Conservation (phyloP, 1,140 invertebrate genomes). For the Drepana arcuata region DNA sequence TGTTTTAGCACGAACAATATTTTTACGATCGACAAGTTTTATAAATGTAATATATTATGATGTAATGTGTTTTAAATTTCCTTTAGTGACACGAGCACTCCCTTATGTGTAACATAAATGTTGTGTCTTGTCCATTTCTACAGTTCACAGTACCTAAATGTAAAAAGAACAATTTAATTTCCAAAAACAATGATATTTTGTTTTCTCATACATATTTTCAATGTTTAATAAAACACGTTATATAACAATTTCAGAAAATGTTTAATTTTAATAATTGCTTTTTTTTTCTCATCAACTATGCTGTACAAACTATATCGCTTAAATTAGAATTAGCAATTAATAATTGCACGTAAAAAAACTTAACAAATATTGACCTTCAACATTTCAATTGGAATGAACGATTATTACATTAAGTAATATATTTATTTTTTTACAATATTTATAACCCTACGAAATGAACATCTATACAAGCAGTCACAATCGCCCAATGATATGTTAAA, state of each 20-base stretch:
- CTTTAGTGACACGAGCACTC: too few species aligned
- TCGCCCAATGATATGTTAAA: constrained; percentile 73
- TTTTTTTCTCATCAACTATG: constrained; percentile 65
- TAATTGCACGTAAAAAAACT: constrained; percentile 72
- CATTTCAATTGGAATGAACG: constrained; percentile 70
- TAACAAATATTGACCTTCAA: constrained; percentile 70
- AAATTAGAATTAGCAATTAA: constrained; percentile 72
- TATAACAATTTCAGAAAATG: constrained; percentile 62
- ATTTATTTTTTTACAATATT: constrained; percentile 59
- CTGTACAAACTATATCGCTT: constrained; percentile 69
- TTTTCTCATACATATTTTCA: too few species aligned
- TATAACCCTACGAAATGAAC: constrained; percentile 65
- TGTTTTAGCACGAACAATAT: too few species aligned
- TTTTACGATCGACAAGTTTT: too few species aligned
- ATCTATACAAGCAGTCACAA: constrained; percentile 70
- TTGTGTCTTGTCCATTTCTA: background rate
- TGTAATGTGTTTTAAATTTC: too few species aligned
- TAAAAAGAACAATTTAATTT: too few species aligned
- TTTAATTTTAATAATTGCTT: constrained; percentile 72
- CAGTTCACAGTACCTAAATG: background rate
- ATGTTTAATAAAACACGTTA: too few species aligned
- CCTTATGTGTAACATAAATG: too few species aligned
- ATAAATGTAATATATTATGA: too few species aligned
- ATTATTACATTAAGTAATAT: constrained; percentile 63
- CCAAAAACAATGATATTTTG: too few species aligned